Base-by-base conservation (phyloP, 2,888 invertebrate genomes). In the Zeuzera pyrina region DNA sequence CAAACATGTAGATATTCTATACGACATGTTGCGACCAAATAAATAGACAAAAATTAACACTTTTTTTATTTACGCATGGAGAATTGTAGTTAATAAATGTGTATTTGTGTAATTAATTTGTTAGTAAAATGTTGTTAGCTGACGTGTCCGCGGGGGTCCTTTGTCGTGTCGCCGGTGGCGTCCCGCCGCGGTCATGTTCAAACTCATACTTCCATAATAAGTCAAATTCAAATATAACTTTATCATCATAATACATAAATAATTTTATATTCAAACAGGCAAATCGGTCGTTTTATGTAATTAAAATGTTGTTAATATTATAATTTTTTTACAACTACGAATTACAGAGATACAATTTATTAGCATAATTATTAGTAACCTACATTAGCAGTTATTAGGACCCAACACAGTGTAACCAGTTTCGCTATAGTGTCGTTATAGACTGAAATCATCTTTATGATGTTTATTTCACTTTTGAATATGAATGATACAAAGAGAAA, bases 41-140 rank as follows among this genome's bases (percentile, higher is more conserved):
- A n/a, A n/a, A n/a, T n/a, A n/a, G n/a, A n/a, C n/a, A n/a, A n/a
- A n/a, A n/a, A n/a, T n/a, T n/a, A n/a, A n/a, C n/a, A n/a, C n/a
- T n/a, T n/a, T n/a, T n/a, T n/a, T n/a, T n/a, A n/a, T n/a, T n/a
- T n/a, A n/a, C n/a, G n/a, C n/a, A n/a, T n/a, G n/a, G n/a, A n/a
- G n/a, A n/a, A n/a, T n/a, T n/a, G n/a, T n/a, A n/a, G n/a, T n/a
- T n/a, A n/a, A n/a, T n/a, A n/a, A n/a, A n/a, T n/a, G n/a, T n/a
- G n/a, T n/a, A n/a, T 27, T n/a, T 22, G 28, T 28, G 43, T 60
- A 63, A 68, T 68, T 60, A 68, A 63, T 68, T 63, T 52, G 63
- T 68, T 52, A 50, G 51, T 57, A 45, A 58, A 55, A 56, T 51
- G 8, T 53, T 49, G 44, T 50, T 61, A 55, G 52, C 47, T 44